Evolutionary conservation across 2,888 invertebrate genomes (phyloP).

Genomic region (Drosophila meridionalis): DNA sequence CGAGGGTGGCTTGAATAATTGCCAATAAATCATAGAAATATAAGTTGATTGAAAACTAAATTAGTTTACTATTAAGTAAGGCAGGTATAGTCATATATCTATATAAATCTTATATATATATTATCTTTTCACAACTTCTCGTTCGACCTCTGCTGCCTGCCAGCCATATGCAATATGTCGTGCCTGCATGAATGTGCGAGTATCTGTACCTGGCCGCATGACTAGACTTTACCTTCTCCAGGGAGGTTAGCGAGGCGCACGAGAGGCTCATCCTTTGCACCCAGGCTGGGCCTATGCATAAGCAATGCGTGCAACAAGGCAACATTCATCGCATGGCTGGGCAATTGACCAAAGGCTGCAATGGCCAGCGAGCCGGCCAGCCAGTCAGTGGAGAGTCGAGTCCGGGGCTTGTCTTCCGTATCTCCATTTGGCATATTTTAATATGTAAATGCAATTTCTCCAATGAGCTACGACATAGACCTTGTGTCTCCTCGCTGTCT

Average conservation of each 20-base stretch:
- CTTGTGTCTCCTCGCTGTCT: slow-evolving; percentile 44
- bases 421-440: slow-evolving; percentile 73
- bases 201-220: slow-evolving; percentile 54
- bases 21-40: too few species aligned
- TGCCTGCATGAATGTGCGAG: slow-evolving; percentile 25
- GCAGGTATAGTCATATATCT: neutral
- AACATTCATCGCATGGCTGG: slow-evolving; percentile 62
- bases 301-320: slow-evolving; percentile 62
- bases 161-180: slow-evolving; percentile 40
- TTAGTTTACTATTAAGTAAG: too few species aligned
- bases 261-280: slow-evolving; percentile 23
- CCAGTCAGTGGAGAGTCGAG: slow-evolving; percentile 7
- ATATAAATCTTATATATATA: neutral
- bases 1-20: slow-evolving; percentile 26
- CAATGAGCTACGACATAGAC: slow-evolving; percentile 66
- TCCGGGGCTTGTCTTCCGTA: slow-evolving; percentile 22
- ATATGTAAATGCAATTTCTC: slow-evolving; percentile 81
- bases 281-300: slow-evolving; percentile 64
- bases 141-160: slow-evolving; percentile 16
- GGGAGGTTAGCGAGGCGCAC: slow-evolving; percentile 41
- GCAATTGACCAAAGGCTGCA: slow-evolving; percentile 69
- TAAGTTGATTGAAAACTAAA: neutral
- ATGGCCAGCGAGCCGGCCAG: slow-evolving; percentile 20
- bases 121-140: slow-evolving; percentile 17
- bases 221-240: slow-evolving; percentile 67